These are phyloP conservation scores for Todiramphus chloris DNA, from an alignment of 2,113 vertebrate genomes.

Conservation along the genomic window DNA sequence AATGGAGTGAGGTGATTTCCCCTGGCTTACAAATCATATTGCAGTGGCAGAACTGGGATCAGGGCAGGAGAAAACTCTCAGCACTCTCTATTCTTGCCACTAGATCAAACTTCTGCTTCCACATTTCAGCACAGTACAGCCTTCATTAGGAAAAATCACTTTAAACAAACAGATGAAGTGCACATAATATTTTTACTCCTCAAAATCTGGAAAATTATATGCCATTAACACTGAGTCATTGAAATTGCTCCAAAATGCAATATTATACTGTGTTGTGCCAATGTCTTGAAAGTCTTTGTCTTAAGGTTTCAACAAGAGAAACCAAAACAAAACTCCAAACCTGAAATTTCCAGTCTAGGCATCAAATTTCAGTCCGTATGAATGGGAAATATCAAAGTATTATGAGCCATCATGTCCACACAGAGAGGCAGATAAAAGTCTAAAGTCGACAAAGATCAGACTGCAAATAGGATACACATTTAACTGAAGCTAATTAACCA, in stretches of 20 bases:
- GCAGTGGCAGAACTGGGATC: not conserved
- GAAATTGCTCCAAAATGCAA: conserved; percentile 75
- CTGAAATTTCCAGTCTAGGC: conserved; percentile 1
- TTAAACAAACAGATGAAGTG: conserved; percentile 79
- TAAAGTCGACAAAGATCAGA: conserved; percentile 43
- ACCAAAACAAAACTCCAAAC: conserved; percentile 50
- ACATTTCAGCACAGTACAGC: conserved; percentile 50
- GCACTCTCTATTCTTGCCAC: not conserved
- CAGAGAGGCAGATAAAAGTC: conserved; percentile 23
- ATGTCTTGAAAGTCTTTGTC: conserved; percentile 56
- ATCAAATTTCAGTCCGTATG: conserved; percentile 28
- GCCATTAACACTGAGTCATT: conserved; percentile 73
- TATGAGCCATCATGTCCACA: not conserved
- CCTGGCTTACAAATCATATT: conserved; percentile 13
- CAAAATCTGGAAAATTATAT: conserved; percentile 77
- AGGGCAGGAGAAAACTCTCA: conserved; percentile 1
- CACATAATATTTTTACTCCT: conserved; percentile 79
- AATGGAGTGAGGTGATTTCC: not conserved
- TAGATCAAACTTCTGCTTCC: conserved; percentile 31
- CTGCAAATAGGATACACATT: conserved; percentile 46
- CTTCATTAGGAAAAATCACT: conserved; percentile 72
- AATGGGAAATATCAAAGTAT: conserved; percentile 9
- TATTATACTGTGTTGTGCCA: conserved; percentile 66
- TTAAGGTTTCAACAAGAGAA: conserved; percentile 49
- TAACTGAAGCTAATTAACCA: conserved; percentile 59